Percentiles rank a stretch among this genome's conserved stretches.
These are phyloP conservation scores for Thunnus maccoyii DNA, from an alignment of 2,113 vertebrate species.

Conservation along the genomic window DNA sequence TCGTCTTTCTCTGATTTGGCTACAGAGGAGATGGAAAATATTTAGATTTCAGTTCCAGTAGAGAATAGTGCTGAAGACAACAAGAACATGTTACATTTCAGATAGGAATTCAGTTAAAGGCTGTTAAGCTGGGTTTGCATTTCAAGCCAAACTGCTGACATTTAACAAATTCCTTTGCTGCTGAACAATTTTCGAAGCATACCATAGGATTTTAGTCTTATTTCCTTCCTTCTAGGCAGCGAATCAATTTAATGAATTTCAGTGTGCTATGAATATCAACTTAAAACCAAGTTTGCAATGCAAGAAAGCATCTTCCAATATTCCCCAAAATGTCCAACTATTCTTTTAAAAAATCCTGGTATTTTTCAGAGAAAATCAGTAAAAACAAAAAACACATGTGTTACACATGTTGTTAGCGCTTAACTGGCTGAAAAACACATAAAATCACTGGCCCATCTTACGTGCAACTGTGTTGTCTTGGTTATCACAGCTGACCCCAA, in stretches of 20 bases:
- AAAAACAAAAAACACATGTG: background rate
- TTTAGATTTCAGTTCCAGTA: background rate
- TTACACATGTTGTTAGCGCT: background rate
- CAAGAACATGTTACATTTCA: background rate
- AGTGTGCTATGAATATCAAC: too few species aligned
- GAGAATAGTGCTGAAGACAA: background rate
- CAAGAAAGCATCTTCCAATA: too few species aligned
- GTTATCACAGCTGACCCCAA: constrained; percentile 78
- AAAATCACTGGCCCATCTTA: constrained; percentile 50
- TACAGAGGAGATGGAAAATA: constrained; percentile 32
- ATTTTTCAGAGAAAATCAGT: too few species aligned
- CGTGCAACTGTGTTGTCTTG: constrained; percentile 63
- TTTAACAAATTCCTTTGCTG: background rate
- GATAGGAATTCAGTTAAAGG: background rate
- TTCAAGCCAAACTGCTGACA: background rate
- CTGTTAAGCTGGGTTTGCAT: too few species aligned
- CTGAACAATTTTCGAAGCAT: background rate
- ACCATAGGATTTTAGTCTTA: background rate
- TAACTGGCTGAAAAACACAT: background rate
- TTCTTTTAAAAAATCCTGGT: too few species aligned
- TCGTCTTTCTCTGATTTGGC: constrained; percentile 32
- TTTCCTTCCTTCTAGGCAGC: too few species aligned
- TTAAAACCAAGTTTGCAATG: too few species aligned
- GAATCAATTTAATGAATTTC: too few species aligned
- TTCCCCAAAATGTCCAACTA: too few species aligned